Evolutionary conservation across 2,888 invertebrate genomes (phyloP).

Genomic region (Stramonita haemastoma): DNA sequence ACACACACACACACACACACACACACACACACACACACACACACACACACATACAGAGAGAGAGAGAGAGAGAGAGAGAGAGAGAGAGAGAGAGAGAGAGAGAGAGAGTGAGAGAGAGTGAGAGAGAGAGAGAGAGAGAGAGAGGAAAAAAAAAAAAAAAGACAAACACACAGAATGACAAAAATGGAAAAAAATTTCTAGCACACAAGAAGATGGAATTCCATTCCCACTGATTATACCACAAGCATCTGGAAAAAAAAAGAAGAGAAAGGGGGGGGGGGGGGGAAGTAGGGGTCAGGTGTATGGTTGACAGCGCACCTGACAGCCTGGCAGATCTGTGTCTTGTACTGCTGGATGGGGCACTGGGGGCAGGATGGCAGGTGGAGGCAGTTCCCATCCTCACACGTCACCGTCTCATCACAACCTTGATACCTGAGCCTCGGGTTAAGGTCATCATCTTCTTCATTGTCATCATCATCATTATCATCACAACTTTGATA

Average conservation of each 20-base stretch:
- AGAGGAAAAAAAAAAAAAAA: not conserved
- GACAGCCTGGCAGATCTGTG: constrained; percentile 73
- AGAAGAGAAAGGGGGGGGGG: no score
- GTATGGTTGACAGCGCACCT: constrained; percentile 59
- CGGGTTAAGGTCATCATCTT: constrained; percentile 24
- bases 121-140: not conserved
- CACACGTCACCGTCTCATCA: constrained; percentile 66
- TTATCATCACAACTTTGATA: not conserved
- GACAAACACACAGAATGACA: not conserved
- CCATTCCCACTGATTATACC: no score
- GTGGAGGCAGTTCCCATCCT: constrained; percentile 61
- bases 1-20: no score
- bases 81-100: no score
- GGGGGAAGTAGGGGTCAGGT: no score
- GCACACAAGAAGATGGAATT: no score
- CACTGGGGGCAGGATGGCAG: constrained; percentile 61
- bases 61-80: constrained; percentile 12
- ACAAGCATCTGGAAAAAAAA: no score
- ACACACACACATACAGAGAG: no score
- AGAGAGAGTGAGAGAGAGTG: no score
- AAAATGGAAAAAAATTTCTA: not conserved
- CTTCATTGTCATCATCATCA: not conserved
- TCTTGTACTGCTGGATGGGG: constrained; percentile 67
- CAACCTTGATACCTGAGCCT: constrained; percentile 64
- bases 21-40: no score